Base-by-base conservation (phyloP, 2,113 vertebrate genomes). In the Corythaixoides concolor region DNA sequence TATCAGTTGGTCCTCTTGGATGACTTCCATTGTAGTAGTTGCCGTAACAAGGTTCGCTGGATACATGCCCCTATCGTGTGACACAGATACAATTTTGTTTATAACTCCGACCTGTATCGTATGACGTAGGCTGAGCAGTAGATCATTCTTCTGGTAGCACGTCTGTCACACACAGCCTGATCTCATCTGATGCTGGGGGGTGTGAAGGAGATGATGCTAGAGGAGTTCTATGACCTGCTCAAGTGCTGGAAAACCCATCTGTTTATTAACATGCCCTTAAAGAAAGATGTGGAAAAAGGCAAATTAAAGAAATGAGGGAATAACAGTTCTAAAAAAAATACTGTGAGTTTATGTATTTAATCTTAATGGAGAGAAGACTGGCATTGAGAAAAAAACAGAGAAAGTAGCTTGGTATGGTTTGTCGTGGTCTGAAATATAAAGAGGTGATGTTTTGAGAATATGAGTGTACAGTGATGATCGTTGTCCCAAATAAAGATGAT, bases 1-100 rank as follows among this genome's bases (percentile, higher is more conserved):
- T 92, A 93, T 94, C 97, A 78, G 81, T 87, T 97, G 53, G 58
- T 85, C 62, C 41, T 95, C 73, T 96, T 97, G 95, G 94, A 94
- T 93, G 84, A 53, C 84, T 95, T 95, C 97, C 96, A 92, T 69
- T 96, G 86, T 96, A 95, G 97, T 96, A 82, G 96, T 15, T 85
- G 92, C 89, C 85, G 49, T 15, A 17, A 74, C 89, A 62, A 91
- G 85, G 89, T 73, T 93, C 0, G 2, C 86, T 89, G 89, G 91
- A 56, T 90, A 28, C 3, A 2, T 90, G 92, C 69, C 41, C 84
- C 84, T 96, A 77, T 96, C 96, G 6, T 82, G 74, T 95, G 94
- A 93, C 95, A 85, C 95, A 39, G 70, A 41, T 92, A 73, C 88
- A 79, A 15, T 95, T 94, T 91, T 94, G 94, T 96, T 96, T 97